phyloP scores from a whole-genome alignment of 2,113 vertebrate genomes.

The Engystomops pustulosus region DNA sequence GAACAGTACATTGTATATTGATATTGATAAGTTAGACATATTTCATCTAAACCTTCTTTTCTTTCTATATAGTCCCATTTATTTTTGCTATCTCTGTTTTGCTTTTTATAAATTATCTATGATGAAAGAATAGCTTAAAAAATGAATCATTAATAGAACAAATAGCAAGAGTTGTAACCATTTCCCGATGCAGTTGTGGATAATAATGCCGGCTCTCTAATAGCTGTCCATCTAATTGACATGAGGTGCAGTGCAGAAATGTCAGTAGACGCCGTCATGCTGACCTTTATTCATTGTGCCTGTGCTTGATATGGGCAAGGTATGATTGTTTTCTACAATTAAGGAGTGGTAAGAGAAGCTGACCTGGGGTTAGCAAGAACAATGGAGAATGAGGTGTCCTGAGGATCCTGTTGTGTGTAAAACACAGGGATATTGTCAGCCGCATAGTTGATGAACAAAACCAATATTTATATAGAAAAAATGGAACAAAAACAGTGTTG shows the following conservation, averaged over 20 bases:
- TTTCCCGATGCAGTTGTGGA: not conserved
- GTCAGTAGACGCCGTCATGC: not conserved
- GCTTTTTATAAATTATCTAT: not conserved
- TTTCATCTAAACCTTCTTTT: too few species aligned
- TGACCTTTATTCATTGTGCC: conserved; percentile 33
- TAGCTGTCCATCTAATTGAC: conserved; percentile 27
- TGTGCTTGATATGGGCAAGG: conserved; percentile 9
- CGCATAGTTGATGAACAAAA: conserved; percentile 13
- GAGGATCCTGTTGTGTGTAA: not conserved
- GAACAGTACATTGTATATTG: too few species aligned
- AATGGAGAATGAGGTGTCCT: conserved; percentile 12
- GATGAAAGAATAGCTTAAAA: not conserved
- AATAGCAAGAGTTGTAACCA: not conserved
- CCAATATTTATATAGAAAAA: not conserved
- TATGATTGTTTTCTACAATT: conserved; percentile 24
- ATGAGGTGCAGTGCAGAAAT: conserved; percentile 11
- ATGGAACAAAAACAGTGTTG: not conserved
- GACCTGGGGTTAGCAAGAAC: conserved; percentile 18
- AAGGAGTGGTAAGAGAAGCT: conserved; percentile 1
- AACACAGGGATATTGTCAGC: conserved; percentile 2
- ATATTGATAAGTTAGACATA: too few species aligned
- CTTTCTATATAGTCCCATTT: not conserved
- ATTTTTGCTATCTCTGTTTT: not conserved
- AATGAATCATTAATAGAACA: not conserved
- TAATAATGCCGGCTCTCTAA: not conserved